Evolutionary conservation across 2,113 vertebrate genomes (phyloP), one percentile per base, ranked within the genome.

Genomic region (Triplophysa dalaica): DNA sequence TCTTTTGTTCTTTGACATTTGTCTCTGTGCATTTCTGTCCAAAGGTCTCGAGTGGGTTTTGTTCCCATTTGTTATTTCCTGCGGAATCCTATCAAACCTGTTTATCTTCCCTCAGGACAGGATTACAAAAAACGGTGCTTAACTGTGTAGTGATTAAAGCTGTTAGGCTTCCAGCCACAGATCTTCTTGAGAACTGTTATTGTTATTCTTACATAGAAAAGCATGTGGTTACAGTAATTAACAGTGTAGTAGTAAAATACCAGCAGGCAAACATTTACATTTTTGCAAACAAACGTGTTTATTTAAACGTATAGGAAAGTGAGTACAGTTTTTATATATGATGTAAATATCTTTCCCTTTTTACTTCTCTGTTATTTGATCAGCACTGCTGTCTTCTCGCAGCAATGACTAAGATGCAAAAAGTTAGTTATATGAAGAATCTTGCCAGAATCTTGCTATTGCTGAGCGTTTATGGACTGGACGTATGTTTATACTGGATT

Each of bases 401-500:
- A 19, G 17, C 17, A 56, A n/a, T 7, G 52, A 56, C 16, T 8
- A 56, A 56, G 7, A 56, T 17, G 4, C n/a, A 50, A 21, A 45
- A 64, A 50, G 65, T 26, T 12, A 17, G 43, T 8, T n/a, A 17
- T 41, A 29, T 70, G 8, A 54, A 21, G 45, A 3, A 14, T 43
- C 45, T 10, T 4, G 24, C 16, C 7, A 70, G 64, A 78, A 80
- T 82, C 85, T 89, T 83, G 89, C 88, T 21, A 77, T 38, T 78
- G 38, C 12, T 75, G 4, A 79, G 78, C 3, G 70, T 38, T 41
- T 41, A 58, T 58, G 29, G 13, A 85, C 45, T n/a, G 78, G 50
- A 22, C 85, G 80, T 82, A 92, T 80, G 75, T 17, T 89, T 24
- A 86, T 0, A 33, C 84, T 1, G 19, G 83, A 76, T 0, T 87